Evolutionary conservation across 2,888 invertebrate species (phyloP).

Genomic region (Thera britannica): DNA sequence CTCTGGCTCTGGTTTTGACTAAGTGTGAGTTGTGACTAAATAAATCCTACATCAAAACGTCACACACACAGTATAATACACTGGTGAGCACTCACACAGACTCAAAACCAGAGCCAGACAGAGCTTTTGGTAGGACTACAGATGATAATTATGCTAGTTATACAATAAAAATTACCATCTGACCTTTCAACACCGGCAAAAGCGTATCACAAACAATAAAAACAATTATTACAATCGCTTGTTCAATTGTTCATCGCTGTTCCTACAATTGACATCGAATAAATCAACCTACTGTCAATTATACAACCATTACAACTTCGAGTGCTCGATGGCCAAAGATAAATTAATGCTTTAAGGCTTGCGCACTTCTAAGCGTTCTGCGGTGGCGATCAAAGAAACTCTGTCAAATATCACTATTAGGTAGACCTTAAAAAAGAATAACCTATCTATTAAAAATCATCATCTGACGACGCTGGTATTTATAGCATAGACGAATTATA

Average conservation of each 20-base stretch:
- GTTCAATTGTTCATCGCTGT: slow-evolving; percentile 45
- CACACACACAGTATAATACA: too few relatives aligned
- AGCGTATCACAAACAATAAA: slow-evolving; percentile 36
- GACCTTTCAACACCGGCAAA: slow-evolving; percentile 32
- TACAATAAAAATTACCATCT: slow-evolving; percentile 9
- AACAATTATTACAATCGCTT: slow-evolving; percentile 54
- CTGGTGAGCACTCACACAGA: too few relatives aligned
- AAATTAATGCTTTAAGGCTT: slow-evolving; percentile 6
- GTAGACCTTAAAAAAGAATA: too few relatives aligned
- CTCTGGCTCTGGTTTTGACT: too few relatives aligned
- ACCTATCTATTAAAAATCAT: too few relatives aligned
- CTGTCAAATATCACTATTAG: too few relatives aligned
- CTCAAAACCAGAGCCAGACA: too few relatives aligned
- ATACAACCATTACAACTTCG: slow-evolving; percentile 77
- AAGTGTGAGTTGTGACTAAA: too few relatives aligned
- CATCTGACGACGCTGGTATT: too few relatives aligned
- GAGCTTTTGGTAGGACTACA: not conserved
- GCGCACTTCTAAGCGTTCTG: not conserved
- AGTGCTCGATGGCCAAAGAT: slow-evolving; percentile 5
- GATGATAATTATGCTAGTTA: not conserved
- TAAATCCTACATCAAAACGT: too few relatives aligned
- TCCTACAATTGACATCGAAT: slow-evolving; percentile 72
- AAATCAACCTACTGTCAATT: slow-evolving; percentile 83
- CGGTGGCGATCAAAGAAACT: not conserved
- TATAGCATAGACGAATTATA: too few relatives aligned